These are phyloP conservation scores for Halocynthia aurantium DNA, from an alignment of 23 tunicate species.

Conservation along the genomic window DNA sequence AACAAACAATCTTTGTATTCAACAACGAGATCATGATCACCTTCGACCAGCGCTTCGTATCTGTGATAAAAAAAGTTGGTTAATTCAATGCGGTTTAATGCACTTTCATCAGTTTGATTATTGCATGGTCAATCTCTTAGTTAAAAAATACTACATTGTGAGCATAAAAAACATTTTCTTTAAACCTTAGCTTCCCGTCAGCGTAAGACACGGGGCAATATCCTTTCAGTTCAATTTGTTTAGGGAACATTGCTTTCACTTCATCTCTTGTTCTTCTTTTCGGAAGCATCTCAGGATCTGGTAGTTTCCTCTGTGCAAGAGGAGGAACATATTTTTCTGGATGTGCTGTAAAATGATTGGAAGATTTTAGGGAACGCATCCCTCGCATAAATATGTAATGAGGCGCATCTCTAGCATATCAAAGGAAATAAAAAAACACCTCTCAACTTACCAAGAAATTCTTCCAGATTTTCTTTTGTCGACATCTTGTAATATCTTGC, in stretches of 20 bases:
- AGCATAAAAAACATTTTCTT: background rate
- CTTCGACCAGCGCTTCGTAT: constrained; percentile 76
- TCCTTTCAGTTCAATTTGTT: constrained; percentile 56
- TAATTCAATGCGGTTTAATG: background rate
- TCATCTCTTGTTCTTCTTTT: constrained; percentile 42
- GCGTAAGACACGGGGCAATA: constrained; percentile 83
- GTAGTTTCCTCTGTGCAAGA: constrained; percentile 28
- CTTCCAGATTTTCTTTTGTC: constrained; percentile 36
- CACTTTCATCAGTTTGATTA: no score
- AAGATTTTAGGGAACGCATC: no score
- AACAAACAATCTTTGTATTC: constrained; percentile 44
- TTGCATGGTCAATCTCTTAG: no score
- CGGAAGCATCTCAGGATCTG: constrained; percentile 50
- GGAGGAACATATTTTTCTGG: constrained; percentile 82
- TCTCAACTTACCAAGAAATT: constrained; percentile 56
- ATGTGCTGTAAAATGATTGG: constrained; percentile 60
- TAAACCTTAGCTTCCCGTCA: constrained; percentile 55
- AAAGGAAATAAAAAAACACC: no score
- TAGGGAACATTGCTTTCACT: constrained; percentile 70
- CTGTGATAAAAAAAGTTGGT: constrained; percentile 22
- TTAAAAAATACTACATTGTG: no score
- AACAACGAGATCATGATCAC: constrained; percentile 44
- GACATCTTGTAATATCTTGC: constrained; percentile 70
- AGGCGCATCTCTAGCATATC: no score
- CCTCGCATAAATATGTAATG: no score